A percentile compares a stretch with the other conserved stretches of the same genome.
Evolutionary conservation across 2,113 vertebrate genomes (phyloP).

Genomic region (Dasyprocta punctata): DNA sequence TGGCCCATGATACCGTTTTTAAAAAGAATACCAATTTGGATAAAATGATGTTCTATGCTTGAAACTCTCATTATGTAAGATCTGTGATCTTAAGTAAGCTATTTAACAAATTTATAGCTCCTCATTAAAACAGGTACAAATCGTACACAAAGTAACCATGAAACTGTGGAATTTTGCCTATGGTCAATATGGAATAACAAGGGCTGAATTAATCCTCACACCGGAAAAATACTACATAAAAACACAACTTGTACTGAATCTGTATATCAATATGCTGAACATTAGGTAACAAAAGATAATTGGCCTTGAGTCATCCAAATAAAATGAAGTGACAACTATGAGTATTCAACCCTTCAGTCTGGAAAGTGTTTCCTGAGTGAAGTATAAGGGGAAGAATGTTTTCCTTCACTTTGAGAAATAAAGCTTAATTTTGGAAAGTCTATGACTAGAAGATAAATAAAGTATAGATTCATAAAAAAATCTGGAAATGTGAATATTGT

Average conservation of each 20-base stretch:
- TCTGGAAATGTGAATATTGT: neutral
- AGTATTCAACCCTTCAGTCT: neutral
- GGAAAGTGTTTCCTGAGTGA: neutral
- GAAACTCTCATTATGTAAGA: neutral
- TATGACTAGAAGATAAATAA: neutral
- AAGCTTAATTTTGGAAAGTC: neutral
- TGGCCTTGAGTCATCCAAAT: neutral
- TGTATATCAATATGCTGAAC: neutral
- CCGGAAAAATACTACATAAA: neutral
- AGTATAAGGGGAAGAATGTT: neutral
- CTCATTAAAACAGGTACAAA: neutral
- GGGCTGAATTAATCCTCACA: accelerated
- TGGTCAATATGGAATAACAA: neutral
- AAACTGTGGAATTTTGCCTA: neutral
- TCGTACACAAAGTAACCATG: neutral
- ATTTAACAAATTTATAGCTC: neutral
- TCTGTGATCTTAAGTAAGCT: neutral
- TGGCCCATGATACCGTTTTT: neutral
- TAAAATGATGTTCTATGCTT: neutral
- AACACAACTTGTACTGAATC: neutral
- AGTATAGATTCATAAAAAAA: neutral
- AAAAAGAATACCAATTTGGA: neutral
- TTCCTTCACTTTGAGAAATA: neutral
- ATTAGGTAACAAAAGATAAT: neutral
- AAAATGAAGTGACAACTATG: neutral